Evolutionary conservation across 2,797 vertebrate genomes (phyloP).

Genomic region (Graptemys geographica): DNA sequence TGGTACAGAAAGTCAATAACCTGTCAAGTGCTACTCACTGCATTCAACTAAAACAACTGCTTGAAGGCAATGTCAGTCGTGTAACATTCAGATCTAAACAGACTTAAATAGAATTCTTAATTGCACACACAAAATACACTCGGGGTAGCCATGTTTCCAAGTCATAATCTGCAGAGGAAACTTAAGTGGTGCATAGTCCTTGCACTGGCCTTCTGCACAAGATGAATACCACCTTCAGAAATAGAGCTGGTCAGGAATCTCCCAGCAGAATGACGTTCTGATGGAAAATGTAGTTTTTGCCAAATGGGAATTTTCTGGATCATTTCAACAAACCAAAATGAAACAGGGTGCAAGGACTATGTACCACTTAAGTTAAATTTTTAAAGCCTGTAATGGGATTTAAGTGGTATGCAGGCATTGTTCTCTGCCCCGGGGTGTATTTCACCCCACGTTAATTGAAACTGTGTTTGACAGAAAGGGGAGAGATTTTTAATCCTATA

Average conservation of each 20-base stretch:
- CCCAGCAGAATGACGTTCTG: neutral
- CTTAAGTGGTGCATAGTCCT: neutral
- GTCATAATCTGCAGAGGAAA: rapidly evolving
- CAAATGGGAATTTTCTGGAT: neutral
- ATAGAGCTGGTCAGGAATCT: neutral
- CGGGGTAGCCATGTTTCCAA: neutral
- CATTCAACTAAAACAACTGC: neutral
- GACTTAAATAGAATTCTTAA: rapidly evolving
- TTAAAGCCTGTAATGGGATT: neutral
- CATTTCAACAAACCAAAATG: neutral
- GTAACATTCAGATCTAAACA: neutral
- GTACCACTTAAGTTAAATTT: neutral
- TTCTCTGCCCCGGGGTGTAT: neutral
- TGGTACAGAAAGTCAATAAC: conserved; percentile 47
- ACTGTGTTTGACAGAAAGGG: neutral
- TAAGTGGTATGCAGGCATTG: neutral
- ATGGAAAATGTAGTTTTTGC: neutral
- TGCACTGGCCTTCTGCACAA: rapidly evolving
- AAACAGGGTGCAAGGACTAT: neutral
- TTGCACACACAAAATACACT: neutral
- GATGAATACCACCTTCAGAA: neutral
- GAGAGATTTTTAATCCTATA: neutral
- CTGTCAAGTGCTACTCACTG: conserved; percentile 1
- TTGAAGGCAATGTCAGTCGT: neutral
- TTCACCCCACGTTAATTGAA: neutral